Base-by-base conservation (phyloP, 2,888 invertebrate genomes). In the Nyleta sp. region DNA sequence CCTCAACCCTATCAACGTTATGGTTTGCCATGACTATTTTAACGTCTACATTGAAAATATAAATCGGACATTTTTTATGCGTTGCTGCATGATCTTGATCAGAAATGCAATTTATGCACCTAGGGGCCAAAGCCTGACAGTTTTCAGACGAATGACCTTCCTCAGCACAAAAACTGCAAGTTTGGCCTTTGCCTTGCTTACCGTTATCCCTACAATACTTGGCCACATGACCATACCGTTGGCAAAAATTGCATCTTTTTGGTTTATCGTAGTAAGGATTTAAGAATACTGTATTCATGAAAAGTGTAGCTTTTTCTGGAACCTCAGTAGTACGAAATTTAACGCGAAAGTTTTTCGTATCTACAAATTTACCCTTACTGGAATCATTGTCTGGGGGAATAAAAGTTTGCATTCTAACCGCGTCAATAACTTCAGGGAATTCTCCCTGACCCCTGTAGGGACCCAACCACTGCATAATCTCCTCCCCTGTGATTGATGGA, bases 221-320 rank as follows among this genome's bases (percentile, higher is more conserved):
- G 1, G 24, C 52, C 4, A 52, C 8, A 11, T 52, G 52, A 17
- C 52, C 52, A 15, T 13, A 52, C 10, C 52, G 24, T 33, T 31
- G 31, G 31, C 52, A 52, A n/a, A 31, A 52, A 31, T 33, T 33
- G 17, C 52, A 52, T 17, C 33, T 4, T 15, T 52, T 52, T 5
- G 52, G 52, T 2, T 52, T 52, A 3, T 15, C 15, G 7, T 28
- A n/a, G 13, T 13, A 52, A 10, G 33, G 52, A 8, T 17, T 52
- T 24, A 52, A 28, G 10, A 31, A 18, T 13, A 52, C 10, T 22
- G 11, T n/a, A 24, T 50, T 24, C 44, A 44, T 18, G 22, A 50
- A 7, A n/a, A 11, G 17, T 10, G 28, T 8, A 1, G 28, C 52
- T 15, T 52, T 31, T 15, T 52, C 52, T 31, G 52, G 52, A 2